phyloP scores from a whole-genome alignment of 2,888 invertebrate species.

The Belgica antarctica region DNA sequence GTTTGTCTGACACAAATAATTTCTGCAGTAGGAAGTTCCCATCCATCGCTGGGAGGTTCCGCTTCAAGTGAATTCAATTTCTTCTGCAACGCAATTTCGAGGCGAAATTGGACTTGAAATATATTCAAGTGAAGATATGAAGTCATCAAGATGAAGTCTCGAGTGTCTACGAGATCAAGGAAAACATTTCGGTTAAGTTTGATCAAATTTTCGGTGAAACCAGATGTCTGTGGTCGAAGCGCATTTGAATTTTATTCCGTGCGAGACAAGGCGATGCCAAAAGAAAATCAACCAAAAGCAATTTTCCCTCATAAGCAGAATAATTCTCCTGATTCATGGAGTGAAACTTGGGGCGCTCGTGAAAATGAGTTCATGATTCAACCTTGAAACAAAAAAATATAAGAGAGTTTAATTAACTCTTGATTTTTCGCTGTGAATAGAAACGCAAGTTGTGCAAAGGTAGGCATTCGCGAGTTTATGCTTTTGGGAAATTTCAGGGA shows the following conservation, averaged over 20 bases:
- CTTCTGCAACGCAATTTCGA: no score
- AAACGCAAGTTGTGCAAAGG: no score
- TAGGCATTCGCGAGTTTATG: no score
- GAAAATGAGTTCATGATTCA: slow-evolving; percentile 9
- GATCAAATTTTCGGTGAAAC: not conserved
- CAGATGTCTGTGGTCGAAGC: slow-evolving; percentile 15
- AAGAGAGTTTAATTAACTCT: slow-evolving; percentile 16
- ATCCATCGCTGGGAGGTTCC: not conserved
- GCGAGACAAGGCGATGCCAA: not conserved
- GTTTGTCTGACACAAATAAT: not conserved
- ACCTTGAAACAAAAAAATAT: not conserved
- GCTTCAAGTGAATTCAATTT: not conserved
- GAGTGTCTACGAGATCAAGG: not conserved
- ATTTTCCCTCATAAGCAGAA: not conserved
- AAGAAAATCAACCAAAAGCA: not conserved
- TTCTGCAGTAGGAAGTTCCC: not conserved
- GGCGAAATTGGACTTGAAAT: not conserved
- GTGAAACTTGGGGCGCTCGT: slow-evolving; percentile 4
- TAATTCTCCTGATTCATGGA: slow-evolving; percentile 13
- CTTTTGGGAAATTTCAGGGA: no score
- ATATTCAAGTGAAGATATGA: not conserved
- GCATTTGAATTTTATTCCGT: slow-evolving; percentile 8
- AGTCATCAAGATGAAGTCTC: not conserved
- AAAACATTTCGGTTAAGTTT: not conserved
- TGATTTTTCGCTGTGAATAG: not conserved